Conservation (phyloP, 1,140 invertebrate genomes). For the Goniozus legneri region DNA sequence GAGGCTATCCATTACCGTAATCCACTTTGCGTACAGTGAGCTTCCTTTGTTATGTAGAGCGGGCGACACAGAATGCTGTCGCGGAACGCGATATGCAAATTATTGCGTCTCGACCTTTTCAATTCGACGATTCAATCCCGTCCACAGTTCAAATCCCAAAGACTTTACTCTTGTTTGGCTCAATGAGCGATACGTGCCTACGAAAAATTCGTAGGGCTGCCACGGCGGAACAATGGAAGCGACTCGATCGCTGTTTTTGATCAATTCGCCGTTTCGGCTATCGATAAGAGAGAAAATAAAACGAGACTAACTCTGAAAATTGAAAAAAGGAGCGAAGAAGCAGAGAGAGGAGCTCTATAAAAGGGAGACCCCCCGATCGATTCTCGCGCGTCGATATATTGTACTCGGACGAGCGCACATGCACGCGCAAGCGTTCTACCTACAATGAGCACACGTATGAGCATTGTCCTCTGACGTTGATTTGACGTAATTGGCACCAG, state of each 20-base stretch:
- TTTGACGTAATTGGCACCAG: constrained; percentile 55
- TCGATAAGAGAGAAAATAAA: too few species aligned
- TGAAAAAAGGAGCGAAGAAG: constrained; percentile 13
- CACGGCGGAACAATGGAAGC: too few species aligned
- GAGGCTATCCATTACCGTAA: constrained; percentile 41
- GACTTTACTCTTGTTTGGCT: too few species aligned
- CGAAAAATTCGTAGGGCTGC: too few species aligned
- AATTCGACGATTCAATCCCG: too few species aligned
- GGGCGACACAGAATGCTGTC: too few species aligned
- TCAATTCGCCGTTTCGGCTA: too few species aligned
- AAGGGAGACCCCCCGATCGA: background rate
- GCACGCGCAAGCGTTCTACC: background rate
- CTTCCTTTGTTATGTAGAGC: too few species aligned
- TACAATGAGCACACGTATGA: constrained; percentile 14
- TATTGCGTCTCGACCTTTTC: background rate
- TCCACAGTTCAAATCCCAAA: too few species aligned
- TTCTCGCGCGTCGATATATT: background rate
- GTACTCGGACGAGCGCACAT: background rate
- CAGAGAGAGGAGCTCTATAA: background rate
- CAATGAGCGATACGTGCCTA: too few species aligned
- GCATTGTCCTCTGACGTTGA: constrained; percentile 51
- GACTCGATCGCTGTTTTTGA: too few species aligned
- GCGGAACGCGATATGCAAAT: constrained; percentile 34
- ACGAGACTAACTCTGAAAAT: too few species aligned
- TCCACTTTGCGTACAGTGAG: constrained; percentile 41